phyloP scores from a whole-genome alignment of 2,888 invertebrate species.

The Drosophila koepferae region DNA sequence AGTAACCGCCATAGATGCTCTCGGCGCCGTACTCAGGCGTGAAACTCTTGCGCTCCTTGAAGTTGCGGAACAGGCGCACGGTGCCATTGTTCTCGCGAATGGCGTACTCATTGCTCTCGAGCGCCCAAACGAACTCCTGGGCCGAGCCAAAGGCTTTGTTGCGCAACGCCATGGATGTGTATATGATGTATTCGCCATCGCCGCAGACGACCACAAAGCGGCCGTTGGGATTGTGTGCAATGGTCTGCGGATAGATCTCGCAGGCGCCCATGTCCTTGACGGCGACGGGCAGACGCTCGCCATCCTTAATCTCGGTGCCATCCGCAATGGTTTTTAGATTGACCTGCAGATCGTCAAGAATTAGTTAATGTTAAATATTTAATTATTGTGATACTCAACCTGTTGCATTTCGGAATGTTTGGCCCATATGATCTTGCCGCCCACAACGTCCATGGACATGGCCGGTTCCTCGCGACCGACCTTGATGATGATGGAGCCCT shows the following conservation, averaged over 20 bases:
- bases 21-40: slow-evolving; percentile 99
- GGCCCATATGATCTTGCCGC: slow-evolving; percentile 99
- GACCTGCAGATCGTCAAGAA: slow-evolving; percentile 59
- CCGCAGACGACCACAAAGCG: slow-evolving; percentile 97
- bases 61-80: slow-evolving; percentile 98
- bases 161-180: slow-evolving; percentile 99
- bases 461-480: slow-evolving; percentile 98
- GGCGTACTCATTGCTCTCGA: slow-evolving; percentile 97
- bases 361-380: not conserved
- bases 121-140: slow-evolving; percentile 99
- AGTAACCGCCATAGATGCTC: slow-evolving; percentile 96
- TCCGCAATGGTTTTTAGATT: slow-evolving; percentile 83
- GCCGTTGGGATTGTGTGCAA: slow-evolving; percentile 99
- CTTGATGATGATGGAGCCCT: slow-evolving; percentile 85
- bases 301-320: slow-evolving; percentile 92
- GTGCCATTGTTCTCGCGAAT: slow-evolving; percentile 95
- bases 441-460: slow-evolving; percentile 99
- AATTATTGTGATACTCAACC: slow-evolving; percentile 51
- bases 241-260: slow-evolving; percentile 99
- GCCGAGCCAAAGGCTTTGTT: slow-evolving; percentile 99
- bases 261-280: slow-evolving; percentile 99
- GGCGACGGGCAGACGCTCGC: slow-evolving; percentile 95
- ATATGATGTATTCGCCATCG: slow-evolving; percentile 99
- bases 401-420: slow-evolving; percentile 99
- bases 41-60: slow-evolving; percentile 98